These are phyloP conservation scores for Pseudotriccus pelzelni DNA, from an alignment of 2,797 vertebrate genomes.

Conservation along the genomic window DNA sequence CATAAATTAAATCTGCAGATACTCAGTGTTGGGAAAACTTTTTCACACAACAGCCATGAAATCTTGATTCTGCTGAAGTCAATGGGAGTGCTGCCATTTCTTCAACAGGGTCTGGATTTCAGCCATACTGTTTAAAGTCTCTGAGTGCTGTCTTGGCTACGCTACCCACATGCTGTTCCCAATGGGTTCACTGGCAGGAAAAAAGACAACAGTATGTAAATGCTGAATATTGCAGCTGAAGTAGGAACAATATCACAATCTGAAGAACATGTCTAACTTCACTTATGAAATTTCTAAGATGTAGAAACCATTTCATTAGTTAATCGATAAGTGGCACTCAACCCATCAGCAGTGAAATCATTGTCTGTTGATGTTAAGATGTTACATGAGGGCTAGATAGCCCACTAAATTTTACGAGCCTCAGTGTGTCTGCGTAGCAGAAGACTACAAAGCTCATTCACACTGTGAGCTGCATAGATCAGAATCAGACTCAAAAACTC, in stretches of 20 bases:
- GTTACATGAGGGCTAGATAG: background rate
- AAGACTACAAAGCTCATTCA: background rate
- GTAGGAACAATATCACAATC: background rate
- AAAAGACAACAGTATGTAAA: background rate
- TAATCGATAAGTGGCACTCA: rapidly evolving
- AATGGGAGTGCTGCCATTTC: slow-evolving; percentile 41
- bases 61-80: background rate
- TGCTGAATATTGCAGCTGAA: background rate
- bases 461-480: background rate
- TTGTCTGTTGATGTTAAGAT: background rate
- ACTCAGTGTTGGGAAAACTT: slow-evolving; percentile 3
- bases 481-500: background rate
- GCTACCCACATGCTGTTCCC: background rate
- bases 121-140: slow-evolving; percentile 36
- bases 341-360: background rate
- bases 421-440: background rate
- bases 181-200: background rate
- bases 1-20: slow-evolving; percentile 38
- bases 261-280: background rate
- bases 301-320: background rate
- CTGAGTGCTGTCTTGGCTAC: background rate
- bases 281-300: background rate
- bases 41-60: background rate
- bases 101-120: slow-evolving; percentile 24
- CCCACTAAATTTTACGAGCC: background rate